Evolutionary conservation across 2,113 vertebrate species (phyloP).

Genomic region (Formicarius rufipectus): DNA sequence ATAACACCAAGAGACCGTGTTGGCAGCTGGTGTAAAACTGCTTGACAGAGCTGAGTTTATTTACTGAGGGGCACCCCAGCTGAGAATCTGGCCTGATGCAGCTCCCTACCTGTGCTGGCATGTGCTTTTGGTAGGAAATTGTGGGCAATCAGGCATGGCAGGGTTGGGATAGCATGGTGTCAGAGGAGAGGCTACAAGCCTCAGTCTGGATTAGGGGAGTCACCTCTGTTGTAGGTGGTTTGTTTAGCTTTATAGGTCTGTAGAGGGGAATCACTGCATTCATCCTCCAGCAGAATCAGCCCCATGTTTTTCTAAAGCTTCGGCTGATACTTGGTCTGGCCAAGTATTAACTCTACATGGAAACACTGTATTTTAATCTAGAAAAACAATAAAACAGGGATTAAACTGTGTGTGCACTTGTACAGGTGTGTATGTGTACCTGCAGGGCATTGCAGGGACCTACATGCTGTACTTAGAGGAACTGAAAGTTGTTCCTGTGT

Average conservation of each 20-base stretch:
- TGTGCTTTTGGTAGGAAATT: background rate
- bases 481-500: background rate
- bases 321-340: background rate
- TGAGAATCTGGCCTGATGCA: background rate
- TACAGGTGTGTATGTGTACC: too few relatives aligned
- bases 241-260: background rate
- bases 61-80: background rate
- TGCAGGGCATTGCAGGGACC: accelerated
- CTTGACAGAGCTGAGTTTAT: background rate
- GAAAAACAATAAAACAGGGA: background rate
- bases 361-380: background rate
- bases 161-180: too few relatives aligned
- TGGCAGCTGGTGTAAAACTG: background rate
- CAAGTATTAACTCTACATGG: background rate
- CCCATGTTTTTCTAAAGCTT: background rate
- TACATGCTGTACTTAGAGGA: background rate
- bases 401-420: background rate
- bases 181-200: background rate
- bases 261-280: background rate
- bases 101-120: accelerated
- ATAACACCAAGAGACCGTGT: background rate
- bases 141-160: accelerated
- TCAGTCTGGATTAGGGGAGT: background rate
- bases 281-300: background rate
- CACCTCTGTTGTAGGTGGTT: background rate